These are phyloP conservation scores for Procavia capensis DNA, from an alignment of 2,113 vertebrate species.

Conservation along the genomic window DNA sequence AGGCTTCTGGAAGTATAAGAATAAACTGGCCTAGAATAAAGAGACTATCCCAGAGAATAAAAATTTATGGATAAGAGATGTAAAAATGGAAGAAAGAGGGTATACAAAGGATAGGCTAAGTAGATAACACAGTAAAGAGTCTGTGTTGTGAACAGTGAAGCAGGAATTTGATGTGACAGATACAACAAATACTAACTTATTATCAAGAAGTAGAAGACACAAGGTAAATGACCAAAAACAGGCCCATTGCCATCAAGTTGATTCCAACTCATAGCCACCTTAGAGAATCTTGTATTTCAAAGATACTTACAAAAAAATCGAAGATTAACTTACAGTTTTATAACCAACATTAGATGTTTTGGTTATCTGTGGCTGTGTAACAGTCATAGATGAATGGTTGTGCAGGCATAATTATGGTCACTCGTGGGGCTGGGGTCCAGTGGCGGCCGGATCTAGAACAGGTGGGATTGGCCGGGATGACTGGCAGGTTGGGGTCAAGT, in stretches of 20 bases:
- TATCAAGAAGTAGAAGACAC: neutral
- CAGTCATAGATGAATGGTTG: neutral
- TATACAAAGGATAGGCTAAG: neutral
- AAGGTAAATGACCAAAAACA: too few species aligned
- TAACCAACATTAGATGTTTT: neutral
- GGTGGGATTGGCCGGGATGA: neutral
- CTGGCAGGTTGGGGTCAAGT: neutral
- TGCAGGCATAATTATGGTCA: neutral
- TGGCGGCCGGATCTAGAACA: neutral
- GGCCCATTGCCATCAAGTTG: too few species aligned
- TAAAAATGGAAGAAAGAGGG: neutral
- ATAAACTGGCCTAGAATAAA: neutral
- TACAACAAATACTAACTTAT: neutral
- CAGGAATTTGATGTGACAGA: neutral
- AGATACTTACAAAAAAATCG: neutral
- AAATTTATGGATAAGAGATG: neutral
- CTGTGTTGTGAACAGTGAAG: neutral
- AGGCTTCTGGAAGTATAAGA: neutral
- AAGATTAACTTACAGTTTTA: conserved; percentile 38
- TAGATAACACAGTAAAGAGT: neutral
- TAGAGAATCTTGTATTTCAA: neutral
- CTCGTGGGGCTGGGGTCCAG: neutral
- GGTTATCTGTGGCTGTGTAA: neutral
- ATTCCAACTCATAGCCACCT: too few species aligned
- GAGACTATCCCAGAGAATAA: neutral